Evolutionary conservation across 2,888 invertebrate genomes (phyloP).

Genomic region (Agonum fuliginosum): DNA sequence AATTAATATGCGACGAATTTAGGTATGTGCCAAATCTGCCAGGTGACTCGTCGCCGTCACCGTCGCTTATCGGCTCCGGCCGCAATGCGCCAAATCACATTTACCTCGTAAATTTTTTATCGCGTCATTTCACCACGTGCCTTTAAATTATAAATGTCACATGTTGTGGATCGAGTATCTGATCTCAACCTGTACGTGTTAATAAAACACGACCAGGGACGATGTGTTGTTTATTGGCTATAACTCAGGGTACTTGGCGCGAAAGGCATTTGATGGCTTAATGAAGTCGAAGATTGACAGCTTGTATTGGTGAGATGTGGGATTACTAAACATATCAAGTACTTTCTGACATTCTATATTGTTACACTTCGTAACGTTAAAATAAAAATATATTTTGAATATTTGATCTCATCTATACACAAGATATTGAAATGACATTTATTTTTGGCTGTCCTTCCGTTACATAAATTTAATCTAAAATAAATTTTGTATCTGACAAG

Average conservation of each 20-base stretch:
- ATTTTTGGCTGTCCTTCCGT: constrained; percentile 2
- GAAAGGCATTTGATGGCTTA: constrained; percentile 40
- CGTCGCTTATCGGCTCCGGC: constrained; percentile 19
- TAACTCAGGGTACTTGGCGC: constrained; percentile 34
- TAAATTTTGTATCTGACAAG: background rate
- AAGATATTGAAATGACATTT: background rate
- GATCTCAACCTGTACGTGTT: background rate
- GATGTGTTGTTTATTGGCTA: constrained; percentile 45
- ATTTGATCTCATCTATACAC: background rate
- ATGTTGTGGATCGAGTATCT: constrained; percentile 29
- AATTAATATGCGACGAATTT: constrained; percentile 44
- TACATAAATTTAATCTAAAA: constrained; percentile 12
- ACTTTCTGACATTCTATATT: background rate
- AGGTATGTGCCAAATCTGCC: constrained; percentile 34
- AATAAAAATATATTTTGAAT: background rate
- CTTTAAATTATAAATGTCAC: constrained; percentile 55
- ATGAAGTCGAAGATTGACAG: constrained; percentile 49
- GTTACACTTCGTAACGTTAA: background rate
- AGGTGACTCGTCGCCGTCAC: constrained; percentile 30
- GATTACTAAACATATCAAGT: too few relatives aligned
- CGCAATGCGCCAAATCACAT: constrained; percentile 56
- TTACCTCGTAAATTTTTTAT: constrained; percentile 54
- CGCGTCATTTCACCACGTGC: constrained; percentile 56
- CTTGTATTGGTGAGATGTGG: background rate
- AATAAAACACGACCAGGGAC: constrained; percentile 21